These are phyloP conservation scores for Pungitius pungitius DNA, from an alignment of 2,113 vertebrate genomes.

Conservation along the genomic window DNA sequence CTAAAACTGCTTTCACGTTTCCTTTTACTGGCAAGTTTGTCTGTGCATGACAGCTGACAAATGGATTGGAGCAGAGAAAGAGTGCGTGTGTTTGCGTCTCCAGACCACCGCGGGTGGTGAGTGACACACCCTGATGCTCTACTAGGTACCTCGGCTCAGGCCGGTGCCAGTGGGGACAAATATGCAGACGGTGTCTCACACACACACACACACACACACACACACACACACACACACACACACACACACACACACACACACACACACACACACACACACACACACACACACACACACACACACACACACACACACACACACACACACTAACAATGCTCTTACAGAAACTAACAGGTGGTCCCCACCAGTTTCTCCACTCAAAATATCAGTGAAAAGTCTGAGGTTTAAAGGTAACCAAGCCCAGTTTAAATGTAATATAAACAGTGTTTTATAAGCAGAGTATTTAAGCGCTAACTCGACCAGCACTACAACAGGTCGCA, in stretches of 20 bases:
- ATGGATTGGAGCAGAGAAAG: conserved; percentile 48
- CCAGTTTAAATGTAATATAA: neutral
- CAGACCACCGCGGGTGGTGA: conserved; percentile 54
- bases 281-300: conserved; percentile 33
- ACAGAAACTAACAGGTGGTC: conserved; percentile 51
- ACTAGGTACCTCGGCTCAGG: conserved; percentile 22
- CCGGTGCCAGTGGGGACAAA: conserved; percentile 32
- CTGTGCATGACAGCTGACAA: conserved; percentile 50
- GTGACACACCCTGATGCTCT: conserved; percentile 21
- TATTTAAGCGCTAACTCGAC: neutral
- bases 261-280: conserved; percentile 47
- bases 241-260: conserved; percentile 35
- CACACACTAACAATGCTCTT: conserved; percentile 48
- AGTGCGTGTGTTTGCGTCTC: conserved; percentile 31
- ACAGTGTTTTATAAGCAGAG: neutral
- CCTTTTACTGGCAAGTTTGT: conserved; percentile 55
- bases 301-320: conserved; percentile 36
- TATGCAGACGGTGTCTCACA: conserved; percentile 49
- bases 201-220: conserved; percentile 33
- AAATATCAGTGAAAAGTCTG: neutral
- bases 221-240: conserved; percentile 34
- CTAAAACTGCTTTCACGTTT: conserved; percentile 61
- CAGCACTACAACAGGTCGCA: neutral
- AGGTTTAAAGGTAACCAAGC: neutral
- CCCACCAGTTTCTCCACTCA: conserved; percentile 27